Evolutionary conservation across 2,888 invertebrate species (phyloP).

Genomic region (Liposcelis brunnea): DNA sequence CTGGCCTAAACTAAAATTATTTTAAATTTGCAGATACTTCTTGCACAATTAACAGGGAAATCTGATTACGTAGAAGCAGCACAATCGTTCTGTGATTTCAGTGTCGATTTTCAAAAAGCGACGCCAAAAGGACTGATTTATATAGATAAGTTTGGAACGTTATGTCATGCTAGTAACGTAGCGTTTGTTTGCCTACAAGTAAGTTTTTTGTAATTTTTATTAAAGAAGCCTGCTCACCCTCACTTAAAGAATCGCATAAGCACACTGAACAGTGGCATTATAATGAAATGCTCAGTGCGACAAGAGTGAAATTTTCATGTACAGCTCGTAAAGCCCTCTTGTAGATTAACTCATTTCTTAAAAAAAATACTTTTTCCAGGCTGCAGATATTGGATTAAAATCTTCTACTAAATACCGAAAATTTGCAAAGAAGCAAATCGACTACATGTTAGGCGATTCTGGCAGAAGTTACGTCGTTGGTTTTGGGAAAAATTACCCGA

Average conservation of each 20-base stretch:
- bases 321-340: too few relatives aligned
- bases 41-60: constrained; percentile 30
- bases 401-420: constrained; percentile 25
- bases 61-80: constrained; percentile 27
- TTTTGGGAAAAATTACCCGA: constrained; percentile 34
- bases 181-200: constrained; percentile 36
- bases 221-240: constrained; percentile 1
- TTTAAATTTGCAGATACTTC: constrained; percentile 27
- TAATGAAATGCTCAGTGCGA: too few relatives aligned
- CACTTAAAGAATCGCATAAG: too few relatives aligned
- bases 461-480: constrained; percentile 37
- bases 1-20: too few relatives aligned
- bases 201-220: constrained; percentile 12
- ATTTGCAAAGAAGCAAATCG: constrained; percentile 34
- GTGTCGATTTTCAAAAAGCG: constrained; percentile 27
- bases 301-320: too few relatives aligned
- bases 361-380: constrained; percentile 21
- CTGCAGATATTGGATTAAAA: constrained; percentile 23
- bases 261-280: too few relatives aligned
- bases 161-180: constrained; percentile 35
- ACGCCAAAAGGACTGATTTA: constrained; percentile 36
- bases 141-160: constrained; percentile 34
- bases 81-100: constrained; percentile 32
- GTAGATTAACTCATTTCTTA: too few relatives aligned
- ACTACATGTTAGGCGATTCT: constrained; percentile 34